Evolutionary conservation across 1,140 invertebrate species (phyloP), one percentile per base, ranked within the genome.

Genomic region (Tetranychus urticae): DNA sequence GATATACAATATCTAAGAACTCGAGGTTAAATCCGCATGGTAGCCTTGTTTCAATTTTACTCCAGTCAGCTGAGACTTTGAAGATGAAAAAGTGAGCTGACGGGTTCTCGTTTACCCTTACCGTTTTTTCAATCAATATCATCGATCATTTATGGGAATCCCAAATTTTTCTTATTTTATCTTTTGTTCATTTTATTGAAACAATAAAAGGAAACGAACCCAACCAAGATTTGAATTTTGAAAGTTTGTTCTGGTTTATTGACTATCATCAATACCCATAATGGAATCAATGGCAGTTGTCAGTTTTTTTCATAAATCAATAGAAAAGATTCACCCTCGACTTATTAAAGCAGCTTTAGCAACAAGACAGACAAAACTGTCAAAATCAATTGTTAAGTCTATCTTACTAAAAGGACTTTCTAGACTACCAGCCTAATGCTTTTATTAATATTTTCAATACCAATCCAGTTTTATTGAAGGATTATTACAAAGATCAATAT

Each of bases 181-280:
- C n/a, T n/a, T n/a, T n/a, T n/a, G n/a, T n/a, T n/a, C n/a, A n/a
- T n/a, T n/a, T n/a, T n/a, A n/a, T n/a, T n/a, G n/a, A n/a, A n/a
- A n/a, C 23, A 23, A 23, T 23, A 23, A 23, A 23, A 23, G 23
- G 23, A 23, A 23, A n/a, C n/a, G n/a, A n/a, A n/a, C n/a, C n/a
- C n/a, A n/a, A n/a, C n/a, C n/a, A n/a, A n/a, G n/a, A n/a, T n/a
- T n/a, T n/a, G n/a, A n/a, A n/a, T n/a, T n/a, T n/a, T n/a, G n/a
- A n/a, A 70, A 42, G 56, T 67, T 13, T 70, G 60, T 62, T 69
- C 67, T n/a, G 71, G 69, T 10, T 84, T 71, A 69, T 63, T 81
- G 14, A 86, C 85, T 0, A 80, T 82, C 0, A 87, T 89, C 46
- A 76, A 83, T 14, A 82, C 86, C 65, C 81, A 85, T 67, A 85